Evolutionary conservation across 2,113 vertebrate species (phyloP).

Genomic region (Trematocara marginatum): DNA sequence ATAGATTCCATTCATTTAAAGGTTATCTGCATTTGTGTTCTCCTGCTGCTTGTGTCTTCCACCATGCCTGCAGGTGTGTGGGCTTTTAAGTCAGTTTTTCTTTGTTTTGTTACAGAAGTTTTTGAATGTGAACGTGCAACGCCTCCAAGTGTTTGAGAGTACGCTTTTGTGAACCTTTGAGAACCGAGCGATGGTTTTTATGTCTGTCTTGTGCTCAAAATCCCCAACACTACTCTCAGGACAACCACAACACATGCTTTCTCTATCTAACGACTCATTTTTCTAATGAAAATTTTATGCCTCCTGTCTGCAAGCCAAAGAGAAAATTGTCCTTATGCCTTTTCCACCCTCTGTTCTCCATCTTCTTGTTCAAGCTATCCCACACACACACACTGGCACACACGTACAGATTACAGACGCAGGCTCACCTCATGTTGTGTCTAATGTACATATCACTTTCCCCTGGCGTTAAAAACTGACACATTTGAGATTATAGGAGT

Average conservation of each 20-base stretch:
- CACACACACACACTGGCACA: neutral
- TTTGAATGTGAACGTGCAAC: neutral
- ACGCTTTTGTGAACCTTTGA: neutral
- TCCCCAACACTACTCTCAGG: neutral
- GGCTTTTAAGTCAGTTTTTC: neutral
- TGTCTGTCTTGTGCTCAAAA: neutral
- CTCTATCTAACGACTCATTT: neutral
- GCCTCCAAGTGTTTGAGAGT: neutral
- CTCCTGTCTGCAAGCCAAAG: conserved; percentile 7
- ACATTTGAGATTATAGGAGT: neutral
- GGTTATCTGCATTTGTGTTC: neutral
- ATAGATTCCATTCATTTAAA: neutral
- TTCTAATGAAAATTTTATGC: conserved; percentile 41
- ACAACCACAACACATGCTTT: neutral
- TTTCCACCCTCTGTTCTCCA: neutral
- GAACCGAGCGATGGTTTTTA: neutral
- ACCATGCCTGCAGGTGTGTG: neutral
- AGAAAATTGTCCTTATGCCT: neutral
- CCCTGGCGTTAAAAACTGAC: neutral
- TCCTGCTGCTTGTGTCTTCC: neutral
- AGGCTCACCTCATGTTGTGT: neutral
- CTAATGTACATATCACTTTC: neutral
- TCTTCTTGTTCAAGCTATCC: neutral
- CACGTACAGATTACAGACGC: neutral
- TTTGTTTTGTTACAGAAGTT: neutral